Conservation (phyloP, 2,113 vertebrate species). For the Tympanuchus pallidicinctus region DNA sequence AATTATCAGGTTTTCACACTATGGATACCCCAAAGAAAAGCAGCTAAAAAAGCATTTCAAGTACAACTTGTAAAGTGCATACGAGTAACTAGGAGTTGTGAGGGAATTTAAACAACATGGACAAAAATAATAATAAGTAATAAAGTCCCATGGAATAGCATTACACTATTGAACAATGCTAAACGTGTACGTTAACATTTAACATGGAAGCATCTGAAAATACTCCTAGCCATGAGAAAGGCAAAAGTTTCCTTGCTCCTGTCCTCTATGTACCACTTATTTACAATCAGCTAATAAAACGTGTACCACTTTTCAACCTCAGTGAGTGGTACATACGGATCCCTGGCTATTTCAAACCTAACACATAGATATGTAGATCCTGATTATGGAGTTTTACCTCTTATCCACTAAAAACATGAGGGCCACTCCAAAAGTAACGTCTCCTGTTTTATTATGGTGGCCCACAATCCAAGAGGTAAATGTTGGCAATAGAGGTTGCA, state of each 20-base stretch:
- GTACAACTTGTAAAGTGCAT: neutral
- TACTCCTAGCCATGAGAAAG: neutral
- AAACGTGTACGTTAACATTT: neutral
- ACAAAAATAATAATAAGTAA: slow-evolving; percentile 14
- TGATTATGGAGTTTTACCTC: neutral
- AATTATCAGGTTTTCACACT: slow-evolving; percentile 1
- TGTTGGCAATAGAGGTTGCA: no score
- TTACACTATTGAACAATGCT: neutral
- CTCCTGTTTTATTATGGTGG: no score
- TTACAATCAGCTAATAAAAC: neutral
- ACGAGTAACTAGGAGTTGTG: neutral
- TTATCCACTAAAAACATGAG: neutral
- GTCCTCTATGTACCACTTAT: neutral
- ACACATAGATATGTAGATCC: neutral
- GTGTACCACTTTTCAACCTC: neutral
- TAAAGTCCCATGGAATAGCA: neutral
- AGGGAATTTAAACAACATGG: neutral
- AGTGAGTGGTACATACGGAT: fast-evolving
- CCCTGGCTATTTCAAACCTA: neutral
- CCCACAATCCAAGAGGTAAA: no score
- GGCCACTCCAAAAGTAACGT: no score
- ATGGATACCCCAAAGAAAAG: neutral
- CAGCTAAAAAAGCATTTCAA: neutral
- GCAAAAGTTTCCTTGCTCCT: neutral
- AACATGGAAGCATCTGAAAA: neutral